These are phyloP conservation scores for Microcebus murinus DNA, from an alignment of 2,113 vertebrate species.

Conservation along the genomic window DNA sequence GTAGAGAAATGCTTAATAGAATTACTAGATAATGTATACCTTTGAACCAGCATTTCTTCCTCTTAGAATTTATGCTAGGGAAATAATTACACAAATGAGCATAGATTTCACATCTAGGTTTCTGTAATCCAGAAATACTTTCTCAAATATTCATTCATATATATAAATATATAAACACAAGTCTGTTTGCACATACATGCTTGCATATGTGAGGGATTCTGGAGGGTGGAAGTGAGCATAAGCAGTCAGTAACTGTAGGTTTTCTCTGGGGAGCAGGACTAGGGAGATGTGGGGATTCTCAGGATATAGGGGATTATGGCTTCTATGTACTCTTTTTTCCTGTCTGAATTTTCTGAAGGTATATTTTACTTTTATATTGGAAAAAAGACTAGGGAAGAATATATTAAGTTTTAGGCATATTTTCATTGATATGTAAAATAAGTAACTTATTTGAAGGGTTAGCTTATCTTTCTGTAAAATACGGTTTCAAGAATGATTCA, in stretches of 20 bases:
- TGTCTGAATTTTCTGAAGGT: not conserved
- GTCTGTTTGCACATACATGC: not conserved
- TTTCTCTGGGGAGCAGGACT: not conserved
- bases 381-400: not conserved
- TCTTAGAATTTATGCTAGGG: not conserved
- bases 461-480: not conserved
- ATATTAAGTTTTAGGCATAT: not conserved
- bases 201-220: not conserved
- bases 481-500: not conserved
- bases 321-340: not conserved
- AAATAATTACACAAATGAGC: not conserved
- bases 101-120: not conserved
- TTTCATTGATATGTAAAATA: constrained; percentile 19
- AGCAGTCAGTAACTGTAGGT: not conserved
- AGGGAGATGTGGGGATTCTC: not conserved
- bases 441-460: not conserved
- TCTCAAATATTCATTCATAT: not conserved
- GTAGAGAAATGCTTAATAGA: not conserved
- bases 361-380: not conserved
- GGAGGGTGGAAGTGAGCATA: not conserved
- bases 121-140: not conserved
- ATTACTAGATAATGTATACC: not conserved
- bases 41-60: not conserved
- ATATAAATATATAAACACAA: not conserved
- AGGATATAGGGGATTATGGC: not conserved